Evolutionary conservation across 2,797 vertebrate species (phyloP), one percentile per base, ranked within the genome.

Genomic region (Centroberyx gerrardi): DNA sequence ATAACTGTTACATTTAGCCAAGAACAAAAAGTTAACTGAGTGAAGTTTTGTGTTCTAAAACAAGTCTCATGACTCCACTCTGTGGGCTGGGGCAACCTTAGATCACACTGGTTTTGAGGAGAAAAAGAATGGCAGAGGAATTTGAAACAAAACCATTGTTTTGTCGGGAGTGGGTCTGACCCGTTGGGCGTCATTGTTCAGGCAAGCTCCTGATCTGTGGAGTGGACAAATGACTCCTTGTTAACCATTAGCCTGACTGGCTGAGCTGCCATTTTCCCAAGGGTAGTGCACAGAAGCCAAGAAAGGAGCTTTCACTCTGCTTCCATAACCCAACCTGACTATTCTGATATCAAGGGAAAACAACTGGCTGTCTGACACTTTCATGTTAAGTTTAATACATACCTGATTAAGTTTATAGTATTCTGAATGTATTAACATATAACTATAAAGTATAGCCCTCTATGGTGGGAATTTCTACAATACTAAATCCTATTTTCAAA

Each of bases 81-180:
- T 79, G 91, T 87, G 94, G 94, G 94, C 83, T 9, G 75, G 72
- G 62, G 75, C 89, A 81, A 82, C 88, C 84, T 91, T 71, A 88
- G 90, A 88, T 90, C 91, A 82, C 86, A 73, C 82, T 84, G 82
- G 80, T 74, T 82, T 82, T 85, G 88, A 88, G 82, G 70, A 85
- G 80, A 90, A 87, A 84, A 88, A 88, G 80, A 90, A 73, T 75
- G 83, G 87, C 83, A 81, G 84, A 66, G 86, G 82, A 80, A 84
- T 88, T 83, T 90, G 82, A 93, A 91, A 92, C 91, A 92, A 89
- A 94, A 80, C 79, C 91, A 91, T 95, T 94, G 94, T 95, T 93
- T 87, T 51, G 55, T 62, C 74, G 85, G 64, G 89, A 90, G 89
- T 86, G 90, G 91, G 94, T 90, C 90, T 88, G 90, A 89, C 90